Percentiles rank a stretch among this genome's conserved stretches.
These are phyloP conservation scores for Leucosticte australis DNA, from an alignment of 2,113 vertebrate genomes.

Conservation along the genomic window DNA sequence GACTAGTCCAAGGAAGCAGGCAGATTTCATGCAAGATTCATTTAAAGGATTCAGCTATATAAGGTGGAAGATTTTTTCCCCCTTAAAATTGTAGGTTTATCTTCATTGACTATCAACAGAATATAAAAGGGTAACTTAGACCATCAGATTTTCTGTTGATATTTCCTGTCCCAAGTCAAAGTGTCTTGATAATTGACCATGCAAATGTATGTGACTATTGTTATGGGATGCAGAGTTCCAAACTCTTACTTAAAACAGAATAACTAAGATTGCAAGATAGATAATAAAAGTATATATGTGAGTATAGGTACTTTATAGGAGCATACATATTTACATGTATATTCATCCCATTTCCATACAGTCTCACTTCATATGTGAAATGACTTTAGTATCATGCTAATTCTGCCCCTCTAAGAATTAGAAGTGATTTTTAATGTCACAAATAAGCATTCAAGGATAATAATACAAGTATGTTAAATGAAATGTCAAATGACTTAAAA, in stretches of 20 bases:
- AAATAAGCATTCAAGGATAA: slow-evolving; percentile 75
- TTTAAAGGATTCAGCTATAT: neutral
- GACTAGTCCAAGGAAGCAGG: neutral
- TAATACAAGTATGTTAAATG: slow-evolving; percentile 77
- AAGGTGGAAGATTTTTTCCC: neutral
- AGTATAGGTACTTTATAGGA: neutral
- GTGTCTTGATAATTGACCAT: neutral
- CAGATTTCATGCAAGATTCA: neutral
- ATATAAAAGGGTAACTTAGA: neutral
- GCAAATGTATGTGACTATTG: neutral
- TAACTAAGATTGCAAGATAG: neutral
- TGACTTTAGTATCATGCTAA: neutral
- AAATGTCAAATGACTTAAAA: slow-evolving; percentile 79
- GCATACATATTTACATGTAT: neutral
- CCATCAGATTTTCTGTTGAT: neutral
- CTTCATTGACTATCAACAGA: neutral
- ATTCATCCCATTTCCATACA: neutral
- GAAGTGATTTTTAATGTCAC: slow-evolving; percentile 65
- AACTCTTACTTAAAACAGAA: neutral
- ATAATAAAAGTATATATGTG: neutral
- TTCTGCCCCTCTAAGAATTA: slow-evolving; percentile 65
- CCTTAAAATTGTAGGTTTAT: neutral
- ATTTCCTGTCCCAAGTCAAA: neutral
- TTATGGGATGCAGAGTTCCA: neutral
- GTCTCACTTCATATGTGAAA: neutral